A percentile compares a stretch with the other conserved stretches of the same genome.
Conservation (phyloP, 2,888 invertebrate species). For the Lasioglossum morio region DNA sequence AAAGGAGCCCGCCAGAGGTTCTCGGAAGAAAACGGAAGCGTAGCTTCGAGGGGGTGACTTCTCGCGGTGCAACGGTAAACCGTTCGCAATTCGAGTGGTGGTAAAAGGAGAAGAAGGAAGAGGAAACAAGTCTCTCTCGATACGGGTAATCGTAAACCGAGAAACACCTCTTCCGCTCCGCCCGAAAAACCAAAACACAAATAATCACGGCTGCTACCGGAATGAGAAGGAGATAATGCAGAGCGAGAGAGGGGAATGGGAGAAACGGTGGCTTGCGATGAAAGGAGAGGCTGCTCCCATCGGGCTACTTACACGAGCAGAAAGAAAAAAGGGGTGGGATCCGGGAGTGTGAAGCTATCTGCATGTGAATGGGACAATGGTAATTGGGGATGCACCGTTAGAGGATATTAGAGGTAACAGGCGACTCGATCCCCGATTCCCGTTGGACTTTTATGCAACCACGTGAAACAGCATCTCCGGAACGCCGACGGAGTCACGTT, state of each 20-base stretch:
- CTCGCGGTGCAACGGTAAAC: constrained; percentile 49
- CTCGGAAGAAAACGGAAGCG: neutral
- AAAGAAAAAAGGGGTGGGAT: constrained; percentile 55
- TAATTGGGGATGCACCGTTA: constrained; percentile 83
- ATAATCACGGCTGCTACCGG: constrained; percentile 72
- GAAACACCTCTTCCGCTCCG: constrained; percentile 78
- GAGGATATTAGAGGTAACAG: constrained; percentile 74
- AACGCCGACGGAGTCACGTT: constrained; percentile 74
- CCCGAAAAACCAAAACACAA: constrained; percentile 84
- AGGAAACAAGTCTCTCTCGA: constrained; percentile 65
- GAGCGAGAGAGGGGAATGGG: constrained; percentile 38
- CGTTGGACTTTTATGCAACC: constrained; percentile 49
- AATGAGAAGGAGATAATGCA: neutral
- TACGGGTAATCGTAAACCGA: constrained; percentile 77
- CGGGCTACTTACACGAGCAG: constrained; percentile 74
- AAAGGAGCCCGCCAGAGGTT: neutral
- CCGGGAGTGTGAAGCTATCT: constrained; percentile 79
- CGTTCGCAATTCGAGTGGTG: neutral
- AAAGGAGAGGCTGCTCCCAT: constrained; percentile 66
- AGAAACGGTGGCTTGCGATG: constrained; percentile 54
- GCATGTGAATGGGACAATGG: constrained; percentile 82
- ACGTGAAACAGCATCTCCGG: constrained; percentile 69
- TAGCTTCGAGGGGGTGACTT: constrained; percentile 27
- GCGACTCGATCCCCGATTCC: constrained; percentile 47
- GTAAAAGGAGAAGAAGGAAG: neutral